Evolutionary conservation across 2,113 vertebrate species (phyloP).

Genomic region (Peucedramus taeniatus): DNA sequence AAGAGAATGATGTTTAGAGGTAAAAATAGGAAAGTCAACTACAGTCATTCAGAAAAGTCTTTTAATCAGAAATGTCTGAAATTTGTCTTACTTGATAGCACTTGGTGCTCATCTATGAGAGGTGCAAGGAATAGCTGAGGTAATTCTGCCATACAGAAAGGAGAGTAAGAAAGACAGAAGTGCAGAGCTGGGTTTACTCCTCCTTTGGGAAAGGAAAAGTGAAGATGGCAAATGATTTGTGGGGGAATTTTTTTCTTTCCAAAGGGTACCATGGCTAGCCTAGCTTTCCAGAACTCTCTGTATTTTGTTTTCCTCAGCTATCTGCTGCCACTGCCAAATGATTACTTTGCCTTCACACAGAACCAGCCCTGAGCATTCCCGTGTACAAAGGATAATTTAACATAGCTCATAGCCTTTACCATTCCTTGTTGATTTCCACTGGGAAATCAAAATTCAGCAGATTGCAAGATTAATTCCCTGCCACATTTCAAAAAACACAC

Average conservation of each 20-base stretch:
- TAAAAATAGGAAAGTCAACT: neutral
- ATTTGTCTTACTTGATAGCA: neutral
- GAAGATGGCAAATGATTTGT: neutral
- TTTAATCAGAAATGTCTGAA: neutral
- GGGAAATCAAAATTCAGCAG: constrained; percentile 47
- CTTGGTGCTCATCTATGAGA: neutral
- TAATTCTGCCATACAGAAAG: fast-evolving
- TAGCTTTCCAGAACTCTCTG: neutral
- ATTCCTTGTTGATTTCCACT: constrained; percentile 39
- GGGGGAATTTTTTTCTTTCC: neutral
- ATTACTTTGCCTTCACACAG: neutral
- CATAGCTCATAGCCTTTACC: neutral
- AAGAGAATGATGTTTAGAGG: neutral
- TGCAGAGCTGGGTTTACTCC: neutral
- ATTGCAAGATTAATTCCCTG: constrained; percentile 27
- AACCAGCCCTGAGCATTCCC: neutral
- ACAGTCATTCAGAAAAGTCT: neutral
- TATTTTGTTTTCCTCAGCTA: neutral
- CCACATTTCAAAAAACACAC: neutral
- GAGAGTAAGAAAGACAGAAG: neutral
- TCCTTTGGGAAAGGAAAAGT: neutral
- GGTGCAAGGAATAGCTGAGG: fast-evolving
- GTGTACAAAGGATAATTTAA: neutral
- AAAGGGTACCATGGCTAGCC: neutral
- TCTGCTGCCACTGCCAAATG: neutral